phyloP scores from a whole-genome alignment of 2,888 invertebrate genomes.

The Subacronicta megacephala region DNA sequence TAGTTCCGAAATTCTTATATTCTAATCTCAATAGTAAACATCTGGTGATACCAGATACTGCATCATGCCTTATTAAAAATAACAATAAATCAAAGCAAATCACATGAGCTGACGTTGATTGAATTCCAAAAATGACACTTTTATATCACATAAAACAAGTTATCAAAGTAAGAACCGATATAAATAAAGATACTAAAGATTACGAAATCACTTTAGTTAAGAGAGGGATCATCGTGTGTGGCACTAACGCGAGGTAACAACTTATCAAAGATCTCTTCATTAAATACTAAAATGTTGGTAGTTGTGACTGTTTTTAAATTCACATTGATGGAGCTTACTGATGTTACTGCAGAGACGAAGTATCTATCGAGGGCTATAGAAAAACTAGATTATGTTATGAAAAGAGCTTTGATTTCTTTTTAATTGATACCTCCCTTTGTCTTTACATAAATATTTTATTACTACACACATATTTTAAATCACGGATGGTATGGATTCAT shows the following conservation, averaged over 20 bases:
- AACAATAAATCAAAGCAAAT: conserved; percentile 26
- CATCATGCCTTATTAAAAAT: neutral
- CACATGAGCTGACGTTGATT: conserved; percentile 37
- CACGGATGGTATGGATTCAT: no score
- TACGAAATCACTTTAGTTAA: conserved; percentile 47
- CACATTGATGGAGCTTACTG: conserved; percentile 9
- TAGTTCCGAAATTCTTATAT: neutral
- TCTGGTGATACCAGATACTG: conserved; percentile 3
- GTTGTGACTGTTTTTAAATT: conserved; percentile 52
- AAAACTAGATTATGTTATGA: no score
- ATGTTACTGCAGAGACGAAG: neutral
- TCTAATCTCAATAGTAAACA: conserved; percentile 1
- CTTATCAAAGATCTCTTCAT: conserved; percentile 76
- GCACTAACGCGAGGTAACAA: conserved; percentile 61
- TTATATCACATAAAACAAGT: conserved; percentile 51
- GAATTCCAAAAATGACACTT: conserved; percentile 53
- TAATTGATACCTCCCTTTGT: no score
- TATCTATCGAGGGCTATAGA: neutral
- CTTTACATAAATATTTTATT: no score
- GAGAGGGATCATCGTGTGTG: conserved; percentile 71
- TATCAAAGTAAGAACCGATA: conserved; percentile 48
- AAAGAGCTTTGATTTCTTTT: no score
- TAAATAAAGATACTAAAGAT: conserved; percentile 54
- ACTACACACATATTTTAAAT: no score
- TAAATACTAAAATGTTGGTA: conserved; percentile 70